These are phyloP conservation scores for Cynaeus angustus DNA, from an alignment of 2,888 invertebrate genomes.

Conservation along the genomic window DNA sequence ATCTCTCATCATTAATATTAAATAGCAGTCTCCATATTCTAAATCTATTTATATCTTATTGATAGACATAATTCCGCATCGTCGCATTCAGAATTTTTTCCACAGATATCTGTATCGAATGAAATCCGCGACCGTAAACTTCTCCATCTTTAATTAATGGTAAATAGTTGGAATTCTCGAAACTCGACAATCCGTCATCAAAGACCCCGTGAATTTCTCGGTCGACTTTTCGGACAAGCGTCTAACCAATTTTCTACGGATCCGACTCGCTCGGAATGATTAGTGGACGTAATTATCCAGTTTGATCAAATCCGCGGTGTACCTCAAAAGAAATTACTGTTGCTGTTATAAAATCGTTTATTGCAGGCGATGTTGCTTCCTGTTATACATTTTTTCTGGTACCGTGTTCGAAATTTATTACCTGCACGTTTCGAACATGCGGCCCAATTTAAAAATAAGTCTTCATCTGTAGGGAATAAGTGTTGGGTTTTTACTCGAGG, in stretches of 20 bases:
- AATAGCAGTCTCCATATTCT: neutral
- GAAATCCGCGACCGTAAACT: slow-evolving; percentile 21
- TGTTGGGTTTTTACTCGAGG: slow-evolving; percentile 11
- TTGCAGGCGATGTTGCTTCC: slow-evolving; percentile 35
- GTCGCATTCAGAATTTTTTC: too few relatives aligned
- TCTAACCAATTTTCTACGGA: slow-evolving; percentile 15
- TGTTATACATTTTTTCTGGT: slow-evolving; percentile 36
- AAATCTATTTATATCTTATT: too few relatives aligned
- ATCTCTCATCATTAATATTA: neutral
- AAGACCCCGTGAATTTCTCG: neutral
- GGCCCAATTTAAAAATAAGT: slow-evolving; percentile 34
- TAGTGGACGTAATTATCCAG: slow-evolving; percentile 15
- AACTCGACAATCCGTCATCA: slow-evolving; percentile 21
- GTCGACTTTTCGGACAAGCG: slow-evolving; percentile 4
- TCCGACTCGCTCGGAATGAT: slow-evolving; percentile 12
- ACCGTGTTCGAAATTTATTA: slow-evolving; percentile 37
- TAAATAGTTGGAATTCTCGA: slow-evolving; percentile 28
- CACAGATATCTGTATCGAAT: neutral
- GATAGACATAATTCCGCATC: too few relatives aligned
- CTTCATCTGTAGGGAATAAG: slow-evolving; percentile 24
- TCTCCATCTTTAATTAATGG: slow-evolving; percentile 21
- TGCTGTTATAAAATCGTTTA: slow-evolving; percentile 44
- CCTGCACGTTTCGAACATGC: slow-evolving; percentile 30
- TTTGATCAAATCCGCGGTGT: slow-evolving; percentile 17
- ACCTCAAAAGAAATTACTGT: slow-evolving; percentile 23